These are phyloP conservation scores for Phaetusa simplex DNA, from an alignment of 2,113 vertebrate genomes.

Conservation along the genomic window DNA sequence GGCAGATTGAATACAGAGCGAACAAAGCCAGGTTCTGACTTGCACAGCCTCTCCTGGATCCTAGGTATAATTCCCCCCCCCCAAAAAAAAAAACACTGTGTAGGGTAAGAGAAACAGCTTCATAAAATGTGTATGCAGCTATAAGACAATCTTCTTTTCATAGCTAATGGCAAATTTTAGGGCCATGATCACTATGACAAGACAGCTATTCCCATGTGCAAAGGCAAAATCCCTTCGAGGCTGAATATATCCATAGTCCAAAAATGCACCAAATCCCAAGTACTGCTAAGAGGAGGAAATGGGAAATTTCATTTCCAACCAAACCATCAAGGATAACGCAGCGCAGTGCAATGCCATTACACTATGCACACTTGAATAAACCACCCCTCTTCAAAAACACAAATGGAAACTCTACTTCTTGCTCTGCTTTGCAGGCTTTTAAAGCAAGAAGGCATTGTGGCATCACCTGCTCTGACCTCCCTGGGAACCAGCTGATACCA, in stretches of 20 bases:
- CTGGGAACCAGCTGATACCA: background rate
- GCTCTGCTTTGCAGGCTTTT: rapidly evolving
- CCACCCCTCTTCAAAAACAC: background rate
- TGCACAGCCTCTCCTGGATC: background rate
- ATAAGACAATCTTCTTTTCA: background rate
- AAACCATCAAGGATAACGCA: background rate
- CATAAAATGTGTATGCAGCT: background rate
- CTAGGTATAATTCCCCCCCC: background rate
- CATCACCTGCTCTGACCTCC: background rate
- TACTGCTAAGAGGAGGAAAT: background rate
- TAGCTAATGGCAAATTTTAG: background rate
- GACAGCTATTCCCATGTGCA: background rate
- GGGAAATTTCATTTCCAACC: background rate
- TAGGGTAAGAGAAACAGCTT: background rate
- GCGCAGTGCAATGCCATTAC: background rate
- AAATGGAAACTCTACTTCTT: background rate
- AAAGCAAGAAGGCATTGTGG: background rate
- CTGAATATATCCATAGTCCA: background rate
- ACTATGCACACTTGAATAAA: background rate
- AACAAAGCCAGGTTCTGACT: background rate
- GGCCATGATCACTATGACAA: background rate
- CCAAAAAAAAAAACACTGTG: background rate
- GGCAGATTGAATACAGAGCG: background rate
- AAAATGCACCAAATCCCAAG: background rate
- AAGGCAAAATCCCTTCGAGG: background rate